Conservation (phyloP, 2,113 vertebrate species). For the Aspiorhynchus laticeps region DNA sequence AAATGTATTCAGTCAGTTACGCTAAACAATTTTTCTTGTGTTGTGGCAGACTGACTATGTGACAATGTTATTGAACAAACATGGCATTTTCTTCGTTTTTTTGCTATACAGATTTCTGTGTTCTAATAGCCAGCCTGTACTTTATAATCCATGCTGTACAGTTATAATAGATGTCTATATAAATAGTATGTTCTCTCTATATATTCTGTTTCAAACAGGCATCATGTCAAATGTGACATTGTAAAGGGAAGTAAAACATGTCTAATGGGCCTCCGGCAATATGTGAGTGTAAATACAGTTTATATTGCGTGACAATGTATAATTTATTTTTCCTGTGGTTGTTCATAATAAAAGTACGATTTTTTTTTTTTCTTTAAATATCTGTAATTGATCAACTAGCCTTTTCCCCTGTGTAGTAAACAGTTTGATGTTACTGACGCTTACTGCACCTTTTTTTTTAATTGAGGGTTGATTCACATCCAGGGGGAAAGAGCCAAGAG, state of each 20-base stretch:
- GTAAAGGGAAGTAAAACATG: constrained; percentile 62
- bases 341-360: constrained; percentile 72
- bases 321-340: constrained; percentile 67
- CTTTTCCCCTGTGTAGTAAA: constrained; percentile 5
- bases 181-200: constrained; percentile 74
- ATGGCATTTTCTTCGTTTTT: constrained; percentile 48
- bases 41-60: constrained; percentile 17
- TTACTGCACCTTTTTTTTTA: constrained; percentile 1
- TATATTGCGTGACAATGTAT: constrained; percentile 70
- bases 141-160: constrained; percentile 72
- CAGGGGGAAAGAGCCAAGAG: neutral
- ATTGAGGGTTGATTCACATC: constrained; percentile 22
- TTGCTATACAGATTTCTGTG: constrained; percentile 65
- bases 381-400: constrained; percentile 34
- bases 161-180: constrained; percentile 75
- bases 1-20: constrained; percentile 6
- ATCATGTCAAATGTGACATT: constrained; percentile 72
- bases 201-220: constrained; percentile 73
- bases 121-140: constrained; percentile 63
- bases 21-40: constrained; percentile 10
- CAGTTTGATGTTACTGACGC: neutral
- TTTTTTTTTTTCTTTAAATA: constrained; percentile 45
- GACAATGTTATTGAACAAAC: constrained; percentile 23
- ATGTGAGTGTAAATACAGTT: constrained; percentile 76
- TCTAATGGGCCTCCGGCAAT: constrained; percentile 76